Conservation (phyloP, 2,797 vertebrate species). For the Leptoclinus maculatus region DNA sequence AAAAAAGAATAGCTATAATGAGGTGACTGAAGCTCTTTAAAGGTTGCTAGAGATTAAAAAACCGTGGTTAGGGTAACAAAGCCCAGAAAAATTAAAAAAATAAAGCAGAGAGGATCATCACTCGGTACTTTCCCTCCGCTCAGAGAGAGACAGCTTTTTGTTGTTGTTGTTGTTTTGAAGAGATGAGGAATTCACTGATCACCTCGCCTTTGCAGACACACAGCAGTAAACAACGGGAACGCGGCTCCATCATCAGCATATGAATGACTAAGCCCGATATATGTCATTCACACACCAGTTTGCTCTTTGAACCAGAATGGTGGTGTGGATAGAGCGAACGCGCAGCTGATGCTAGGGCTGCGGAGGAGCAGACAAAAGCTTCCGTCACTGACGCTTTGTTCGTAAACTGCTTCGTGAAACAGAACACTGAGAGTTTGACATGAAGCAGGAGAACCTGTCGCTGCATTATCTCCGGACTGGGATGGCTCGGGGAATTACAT, state of each 20-base stretch:
- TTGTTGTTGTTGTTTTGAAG: conserved; percentile 43
- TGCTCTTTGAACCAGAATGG: conserved; percentile 54
- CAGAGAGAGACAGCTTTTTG: conserved; percentile 30
- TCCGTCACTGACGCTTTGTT: conserved; percentile 42
- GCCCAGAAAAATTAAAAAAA: neutral
- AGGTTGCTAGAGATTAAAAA: neutral
- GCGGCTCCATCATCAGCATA: conserved; percentile 60
- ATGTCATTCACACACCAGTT: conserved; percentile 48
- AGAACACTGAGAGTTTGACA: conserved; percentile 34
- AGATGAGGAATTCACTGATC: conserved; percentile 39
- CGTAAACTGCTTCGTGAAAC: conserved; percentile 33
- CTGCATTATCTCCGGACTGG: conserved; percentile 22
- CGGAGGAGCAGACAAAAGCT: conserved; percentile 54
- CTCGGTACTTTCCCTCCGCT: neutral
- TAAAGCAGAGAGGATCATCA: neutral
- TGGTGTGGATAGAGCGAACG: conserved; percentile 53
- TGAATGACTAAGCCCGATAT: conserved; percentile 56
- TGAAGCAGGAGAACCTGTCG: conserved; percentile 31
- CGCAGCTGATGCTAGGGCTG: conserved; percentile 41
- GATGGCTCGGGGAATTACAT: neutral
- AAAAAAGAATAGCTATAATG: neutral
- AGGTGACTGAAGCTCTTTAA: neutral
- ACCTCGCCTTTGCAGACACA: conserved; percentile 43
- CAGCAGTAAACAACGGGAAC: conserved; percentile 53
- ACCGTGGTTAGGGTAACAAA: neutral